Base-by-base conservation (phyloP, 2,888 invertebrate species). In the Petrolisthes cinctipes region DNA sequence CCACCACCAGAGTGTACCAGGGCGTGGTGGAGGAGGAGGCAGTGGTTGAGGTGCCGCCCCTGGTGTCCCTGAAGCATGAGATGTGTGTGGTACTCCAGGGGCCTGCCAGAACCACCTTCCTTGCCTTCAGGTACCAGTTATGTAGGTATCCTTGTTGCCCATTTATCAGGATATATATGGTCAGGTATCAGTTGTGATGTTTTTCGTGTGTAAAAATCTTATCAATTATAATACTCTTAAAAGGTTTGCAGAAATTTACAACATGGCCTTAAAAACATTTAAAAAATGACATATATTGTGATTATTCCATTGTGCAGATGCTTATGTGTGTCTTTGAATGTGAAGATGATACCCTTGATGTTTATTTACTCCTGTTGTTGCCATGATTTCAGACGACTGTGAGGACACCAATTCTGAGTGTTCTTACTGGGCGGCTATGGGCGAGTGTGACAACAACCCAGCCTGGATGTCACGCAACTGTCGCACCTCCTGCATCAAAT, bases 381-480 rank as follows among this genome's bases (percentile, higher is more conserved):
- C 66, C 66, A n/a, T 20, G 23, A 51, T 9, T 71, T 37, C 90
- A 90, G 90, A 90, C 51, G 83, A 83, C 57, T 90, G 90, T 56
- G 14, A 0, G n/a, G 90, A 90, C 82, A 57, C 78, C 71, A 75
- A 89, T 51, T 76, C 85, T 7, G 90, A 90, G 76, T 90, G 90
- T 56, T 68, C 79, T 56, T 90, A 85, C 81, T 90, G 90, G 90
- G 76, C 86, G 17, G 86, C 73, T 0, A 76, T 66, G 56, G 90
- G 81, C 0, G 90, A 90, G 81, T 90, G 90, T 71, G 56, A 56
- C 14, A 75, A 73, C 61, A 90, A 90, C 85, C 85, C 86, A 0
- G 23, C 20, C 4, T 90, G 90, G 90, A 90, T 90, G 90, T 66
- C 51, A 71, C 51, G 9, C 0, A 71, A 85, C 82, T 90, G 90